Base-by-base conservation (phyloP, 2,113 vertebrate genomes). In the Eonycteris spelaea region DNA sequence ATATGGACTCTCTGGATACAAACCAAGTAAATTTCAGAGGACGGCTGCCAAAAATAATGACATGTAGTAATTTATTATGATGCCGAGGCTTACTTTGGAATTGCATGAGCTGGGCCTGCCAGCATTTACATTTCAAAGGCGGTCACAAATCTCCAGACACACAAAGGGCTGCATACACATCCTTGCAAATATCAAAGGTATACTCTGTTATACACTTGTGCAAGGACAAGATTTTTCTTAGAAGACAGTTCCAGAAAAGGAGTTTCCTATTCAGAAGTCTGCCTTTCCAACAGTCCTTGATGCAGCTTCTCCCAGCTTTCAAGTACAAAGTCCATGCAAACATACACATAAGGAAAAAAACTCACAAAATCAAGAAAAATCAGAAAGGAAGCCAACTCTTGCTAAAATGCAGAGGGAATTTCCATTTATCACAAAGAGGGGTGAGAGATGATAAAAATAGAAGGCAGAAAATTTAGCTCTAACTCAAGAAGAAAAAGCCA, bases 21-120 rank as follows among this genome's bases (percentile, higher is more conserved):
- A 89, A 96, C 78, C 86, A 91, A 96, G 59, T 90, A 43, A 78
- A 79, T 90, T 83, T 73, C 22, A 67, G 93, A 75, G 53, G 30
- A 35, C 38, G 89, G 77, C 68, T 93, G 93, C 78, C 85, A 45
- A 74, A 43, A 83, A 15, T 88, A 89, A 78, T 93, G 91, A 51
- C 78, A 33, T 12, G 3, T 26, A 26, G 38, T 67, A 48, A 85
- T 95, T 94, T 63, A 33, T 90, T 14, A 57, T 0, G 51, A 63
- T 19, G 18, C 43, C 7, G 93, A 73, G 74, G 38, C 53, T 16
- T 38, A 0, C 16, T 48, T 8, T 24, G 83, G 82, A 74, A 45
- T 12, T 84, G 57, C 30, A 1, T 28, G 35, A 51, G 4, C 43
- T 55, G 53, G 38, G 40, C 0, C 0, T 21, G 22, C 53, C 11